phyloP scores from a whole-genome alignment of 2,888 invertebrate genomes.

The Silvanus unidentatus region DNA sequence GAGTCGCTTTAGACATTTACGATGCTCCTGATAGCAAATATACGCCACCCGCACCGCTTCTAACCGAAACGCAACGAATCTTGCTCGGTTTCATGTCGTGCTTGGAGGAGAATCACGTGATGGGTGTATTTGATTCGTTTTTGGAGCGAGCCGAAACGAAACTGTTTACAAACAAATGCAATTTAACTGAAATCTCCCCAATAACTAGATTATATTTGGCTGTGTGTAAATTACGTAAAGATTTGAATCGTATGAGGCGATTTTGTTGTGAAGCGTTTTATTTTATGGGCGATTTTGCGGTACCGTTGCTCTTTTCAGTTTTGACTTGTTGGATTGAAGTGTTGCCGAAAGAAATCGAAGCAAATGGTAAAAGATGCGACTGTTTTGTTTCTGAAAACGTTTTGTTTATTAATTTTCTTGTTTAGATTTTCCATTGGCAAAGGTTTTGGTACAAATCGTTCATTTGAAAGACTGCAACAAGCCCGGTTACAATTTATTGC shows the following conservation, averaged over 20 bases:
- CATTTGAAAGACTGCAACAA: slow-evolving; percentile 29
- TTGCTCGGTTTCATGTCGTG: slow-evolving; percentile 40
- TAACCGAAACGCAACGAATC: slow-evolving; percentile 45
- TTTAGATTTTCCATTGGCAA: slow-evolving; percentile 41
- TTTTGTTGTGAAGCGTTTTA: slow-evolving; percentile 47
- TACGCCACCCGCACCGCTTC: slow-evolving; percentile 47
- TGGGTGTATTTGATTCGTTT: slow-evolving; percentile 28
- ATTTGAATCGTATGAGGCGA: slow-evolving; percentile 44
- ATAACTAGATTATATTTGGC: slow-evolving; percentile 33
- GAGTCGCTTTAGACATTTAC: slow-evolving; percentile 23
- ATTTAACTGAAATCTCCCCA: slow-evolving; percentile 18
- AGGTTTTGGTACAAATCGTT: slow-evolving; percentile 42
- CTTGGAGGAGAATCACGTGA: slow-evolving; percentile 32
- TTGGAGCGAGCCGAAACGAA: slow-evolving; percentile 25
- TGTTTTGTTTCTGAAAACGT: no score
- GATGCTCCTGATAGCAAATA: slow-evolving; percentile 38
- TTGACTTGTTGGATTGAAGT: slow-evolving; percentile 48
- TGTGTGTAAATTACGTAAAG: slow-evolving; percentile 33
- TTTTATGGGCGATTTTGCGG: slow-evolving; percentile 39
- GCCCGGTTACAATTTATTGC: slow-evolving; percentile 34
- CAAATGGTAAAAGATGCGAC: no score
- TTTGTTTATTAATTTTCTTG: slow-evolving; percentile 13
- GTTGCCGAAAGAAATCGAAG: slow-evolving; percentile 34
- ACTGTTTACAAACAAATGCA: slow-evolving; percentile 18
- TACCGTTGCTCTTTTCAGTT: slow-evolving; percentile 40